phyloP scores from a whole-genome alignment of 2,888 invertebrate species.

The Protonemura montana region DNA sequence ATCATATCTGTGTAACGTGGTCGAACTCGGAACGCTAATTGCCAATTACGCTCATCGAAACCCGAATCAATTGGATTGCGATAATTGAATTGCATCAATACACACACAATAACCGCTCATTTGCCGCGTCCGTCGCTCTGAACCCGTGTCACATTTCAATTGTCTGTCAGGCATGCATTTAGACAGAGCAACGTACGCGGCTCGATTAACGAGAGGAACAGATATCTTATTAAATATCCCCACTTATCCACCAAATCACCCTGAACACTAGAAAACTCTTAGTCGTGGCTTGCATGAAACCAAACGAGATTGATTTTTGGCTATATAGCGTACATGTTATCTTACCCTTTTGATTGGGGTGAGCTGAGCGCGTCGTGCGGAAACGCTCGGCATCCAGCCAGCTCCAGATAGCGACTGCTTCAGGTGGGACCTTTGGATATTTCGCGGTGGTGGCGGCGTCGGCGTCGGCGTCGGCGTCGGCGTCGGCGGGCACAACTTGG shows the following conservation, averaged over 20 bases:
- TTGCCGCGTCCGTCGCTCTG: neutral
- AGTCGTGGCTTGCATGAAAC: neutral
- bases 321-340: neutral
- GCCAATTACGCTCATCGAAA: neutral
- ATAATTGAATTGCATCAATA: neutral
- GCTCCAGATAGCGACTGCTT: neutral
- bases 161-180: neutral
- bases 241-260: neutral
- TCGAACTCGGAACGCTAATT: neutral
- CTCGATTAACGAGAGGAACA: neutral
- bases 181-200: neutral
- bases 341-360: constrained; percentile 12
- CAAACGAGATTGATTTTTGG: neutral
- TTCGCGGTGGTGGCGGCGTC: neutral
- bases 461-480: neutral
- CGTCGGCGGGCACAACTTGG: neutral
- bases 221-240: neutral
- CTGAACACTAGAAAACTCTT: neutral
- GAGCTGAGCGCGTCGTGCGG: neutral
- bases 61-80: neutral
- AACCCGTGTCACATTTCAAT: neutral
- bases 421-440: constrained; percentile 7
- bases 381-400: neutral
- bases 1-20: neutral
- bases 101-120: neutral